Percentiles rank a stretch among this genome's conserved stretches.
Conservation (phyloP, 2,797 vertebrate species). For the Micropoecilia bifurca region DNA sequence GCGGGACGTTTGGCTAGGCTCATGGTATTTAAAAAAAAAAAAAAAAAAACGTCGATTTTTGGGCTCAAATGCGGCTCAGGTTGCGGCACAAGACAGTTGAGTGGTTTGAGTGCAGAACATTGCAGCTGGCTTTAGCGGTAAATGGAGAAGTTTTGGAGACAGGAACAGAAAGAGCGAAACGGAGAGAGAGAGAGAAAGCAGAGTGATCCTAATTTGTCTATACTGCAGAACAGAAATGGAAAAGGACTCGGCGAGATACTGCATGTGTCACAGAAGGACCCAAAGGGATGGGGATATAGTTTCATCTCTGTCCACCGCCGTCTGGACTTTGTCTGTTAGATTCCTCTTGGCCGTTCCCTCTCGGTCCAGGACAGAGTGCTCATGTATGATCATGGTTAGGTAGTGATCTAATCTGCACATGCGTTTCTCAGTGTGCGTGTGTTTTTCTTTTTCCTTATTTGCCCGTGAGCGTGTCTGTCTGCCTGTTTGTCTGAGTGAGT, state of each 20-base stretch:
- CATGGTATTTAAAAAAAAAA: slow-evolving; percentile 45
- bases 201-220: slow-evolving; percentile 65
- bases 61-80: slow-evolving; percentile 63
- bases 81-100: slow-evolving; percentile 78
- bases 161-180: slow-evolving; percentile 56
- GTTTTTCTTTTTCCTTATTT: slow-evolving; percentile 4
- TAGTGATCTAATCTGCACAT: slow-evolving; percentile 66
- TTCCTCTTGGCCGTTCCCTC: slow-evolving; percentile 63
- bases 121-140: slow-evolving; percentile 72
- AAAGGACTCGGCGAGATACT: slow-evolving; percentile 54
- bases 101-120: slow-evolving; percentile 63
- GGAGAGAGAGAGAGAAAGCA: slow-evolving; percentile 51
- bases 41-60: slow-evolving; percentile 4
- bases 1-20: slow-evolving; percentile 59
- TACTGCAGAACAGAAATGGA: slow-evolving; percentile 63
- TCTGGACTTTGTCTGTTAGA: slow-evolving; percentile 68
- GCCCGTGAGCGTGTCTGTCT: slow-evolving; percentile 42
- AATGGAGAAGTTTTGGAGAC: slow-evolving; percentile 49
- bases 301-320: slow-evolving; percentile 70
- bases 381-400: slow-evolving; percentile 67
- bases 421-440: slow-evolving; percentile 33
- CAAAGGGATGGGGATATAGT: slow-evolving; percentile 47
- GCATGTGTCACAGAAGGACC: slow-evolving; percentile 58
- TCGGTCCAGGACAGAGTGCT: slow-evolving; percentile 67
- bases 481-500: slow-evolving; percentile 43